These are phyloP conservation scores for Anguilla megastoma DNA, from an alignment of 2,797 vertebrate species.

Conservation along the genomic window DNA sequence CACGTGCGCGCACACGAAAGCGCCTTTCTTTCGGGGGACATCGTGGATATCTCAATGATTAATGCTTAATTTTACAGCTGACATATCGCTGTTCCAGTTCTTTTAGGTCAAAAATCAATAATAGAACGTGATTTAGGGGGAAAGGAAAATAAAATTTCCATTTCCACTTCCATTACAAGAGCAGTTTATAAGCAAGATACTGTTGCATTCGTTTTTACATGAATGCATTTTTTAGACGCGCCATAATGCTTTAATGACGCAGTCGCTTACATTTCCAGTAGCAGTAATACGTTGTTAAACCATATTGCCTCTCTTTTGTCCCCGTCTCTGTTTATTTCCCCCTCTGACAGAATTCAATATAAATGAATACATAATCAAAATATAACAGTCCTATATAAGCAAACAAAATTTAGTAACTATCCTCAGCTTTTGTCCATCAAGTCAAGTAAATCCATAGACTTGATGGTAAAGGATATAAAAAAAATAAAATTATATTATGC, in stretches of 20 bases:
- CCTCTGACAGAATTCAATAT: background rate
- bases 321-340: background rate
- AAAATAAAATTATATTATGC: background rate
- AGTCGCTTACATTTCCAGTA: background rate
- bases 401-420: background rate
- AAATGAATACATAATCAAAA: background rate
- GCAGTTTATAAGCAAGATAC: background rate
- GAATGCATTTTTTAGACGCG: background rate
- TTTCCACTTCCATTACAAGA: background rate
- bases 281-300: background rate
- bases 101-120: background rate
- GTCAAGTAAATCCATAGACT: background rate
- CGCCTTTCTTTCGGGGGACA: no score
- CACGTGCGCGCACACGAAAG: no score
- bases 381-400: background rate
- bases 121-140: background rate
- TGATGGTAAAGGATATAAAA: background rate
- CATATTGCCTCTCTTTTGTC: background rate
- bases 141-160: background rate
- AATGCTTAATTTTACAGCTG: background rate
- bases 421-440: background rate
- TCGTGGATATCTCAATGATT: no score
- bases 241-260: background rate
- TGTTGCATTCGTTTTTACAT: background rate
- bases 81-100: background rate